phyloP scores from a whole-genome alignment of 2,113 vertebrate species.

The Vimba vimba region DNA sequence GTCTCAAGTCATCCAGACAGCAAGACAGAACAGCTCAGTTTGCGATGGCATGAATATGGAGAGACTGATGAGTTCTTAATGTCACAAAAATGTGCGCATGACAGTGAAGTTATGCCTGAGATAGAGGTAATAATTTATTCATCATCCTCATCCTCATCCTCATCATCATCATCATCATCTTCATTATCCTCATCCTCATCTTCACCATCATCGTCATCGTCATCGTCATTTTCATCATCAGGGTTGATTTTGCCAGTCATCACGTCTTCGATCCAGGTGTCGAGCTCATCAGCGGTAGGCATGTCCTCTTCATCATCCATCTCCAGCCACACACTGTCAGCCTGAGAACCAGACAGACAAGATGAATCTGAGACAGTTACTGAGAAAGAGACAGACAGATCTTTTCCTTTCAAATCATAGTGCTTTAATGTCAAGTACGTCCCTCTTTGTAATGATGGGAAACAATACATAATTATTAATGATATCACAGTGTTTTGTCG shows the following conservation, averaged over 20 bases:
- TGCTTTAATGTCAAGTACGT: no score
- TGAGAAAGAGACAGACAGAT: neutral
- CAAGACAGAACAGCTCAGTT: neutral
- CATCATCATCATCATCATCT: slow-evolving; percentile 56
- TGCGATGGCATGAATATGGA: neutral
- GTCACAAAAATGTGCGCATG: neutral
- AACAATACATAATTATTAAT: no score
- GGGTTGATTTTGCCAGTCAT: slow-evolving; percentile 86
- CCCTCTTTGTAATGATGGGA: no score
- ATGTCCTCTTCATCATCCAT: slow-evolving; percentile 90
- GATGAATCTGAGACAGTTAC: neutral
- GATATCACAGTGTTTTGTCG: no score
- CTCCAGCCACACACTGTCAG: slow-evolving; percentile 91
- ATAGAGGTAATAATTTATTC: slow-evolving; percentile 6
- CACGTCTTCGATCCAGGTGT: slow-evolving; percentile 89
- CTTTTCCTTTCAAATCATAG: no score
- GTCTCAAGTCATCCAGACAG: neutral
- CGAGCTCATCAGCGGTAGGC: slow-evolving; percentile 83
- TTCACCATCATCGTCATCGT: slow-evolving; percentile 69
- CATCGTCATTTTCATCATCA: slow-evolving; percentile 78
- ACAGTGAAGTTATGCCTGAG: neutral
- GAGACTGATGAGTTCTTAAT: neutral
- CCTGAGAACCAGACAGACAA: slow-evolving; percentile 68
- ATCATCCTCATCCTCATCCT: slow-evolving; percentile 53
- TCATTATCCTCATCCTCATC: slow-evolving; percentile 65